Evolutionary conservation across 2,888 invertebrate genomes (phyloP).

Genomic region (Onchidella celtica): DNA sequence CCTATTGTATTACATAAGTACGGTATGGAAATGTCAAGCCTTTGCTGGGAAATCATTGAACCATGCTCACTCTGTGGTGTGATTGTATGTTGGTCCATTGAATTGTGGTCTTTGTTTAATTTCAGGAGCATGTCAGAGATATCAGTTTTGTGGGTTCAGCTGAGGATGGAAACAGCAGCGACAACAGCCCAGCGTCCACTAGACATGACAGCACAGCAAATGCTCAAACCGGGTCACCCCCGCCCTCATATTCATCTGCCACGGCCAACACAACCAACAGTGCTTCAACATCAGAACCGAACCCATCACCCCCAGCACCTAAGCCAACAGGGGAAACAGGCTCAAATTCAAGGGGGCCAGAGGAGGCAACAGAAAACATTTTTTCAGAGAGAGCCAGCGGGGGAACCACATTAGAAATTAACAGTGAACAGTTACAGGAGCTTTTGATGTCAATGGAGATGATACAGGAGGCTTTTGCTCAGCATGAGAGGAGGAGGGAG

Average conservation of each 20-base stretch:
- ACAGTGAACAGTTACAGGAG: slow-evolving; percentile 17
- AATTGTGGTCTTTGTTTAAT: too few relatives aligned
- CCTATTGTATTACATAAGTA: too few relatives aligned
- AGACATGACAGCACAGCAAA: not conserved
- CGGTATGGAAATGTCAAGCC: too few relatives aligned
- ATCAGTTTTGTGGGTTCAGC: slow-evolving; percentile 5
- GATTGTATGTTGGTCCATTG: too few relatives aligned
- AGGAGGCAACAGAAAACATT: too few relatives aligned
- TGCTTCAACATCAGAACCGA: not conserved
- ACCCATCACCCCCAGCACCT: not conserved
- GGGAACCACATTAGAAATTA: not conserved
- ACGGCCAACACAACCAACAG: not conserved
- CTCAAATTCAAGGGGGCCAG: too few relatives aligned
- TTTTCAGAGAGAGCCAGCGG: too few relatives aligned
- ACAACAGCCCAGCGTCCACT: not conserved
- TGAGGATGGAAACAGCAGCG: slow-evolving; percentile 1
- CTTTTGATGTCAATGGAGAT: slow-evolving; percentile 34
- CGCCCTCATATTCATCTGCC: not conserved
- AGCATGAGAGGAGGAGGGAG: not conserved
- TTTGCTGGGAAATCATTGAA: too few relatives aligned
- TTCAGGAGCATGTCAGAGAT: slow-evolving; percentile 38
- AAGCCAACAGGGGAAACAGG: too few relatives aligned
- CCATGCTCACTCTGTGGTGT: not conserved
- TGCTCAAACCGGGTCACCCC: not conserved
- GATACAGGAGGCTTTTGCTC: slow-evolving; percentile 8